Base-by-base conservation (phyloP, 2,888 invertebrate genomes). In the Oligia latruncula region DNA sequence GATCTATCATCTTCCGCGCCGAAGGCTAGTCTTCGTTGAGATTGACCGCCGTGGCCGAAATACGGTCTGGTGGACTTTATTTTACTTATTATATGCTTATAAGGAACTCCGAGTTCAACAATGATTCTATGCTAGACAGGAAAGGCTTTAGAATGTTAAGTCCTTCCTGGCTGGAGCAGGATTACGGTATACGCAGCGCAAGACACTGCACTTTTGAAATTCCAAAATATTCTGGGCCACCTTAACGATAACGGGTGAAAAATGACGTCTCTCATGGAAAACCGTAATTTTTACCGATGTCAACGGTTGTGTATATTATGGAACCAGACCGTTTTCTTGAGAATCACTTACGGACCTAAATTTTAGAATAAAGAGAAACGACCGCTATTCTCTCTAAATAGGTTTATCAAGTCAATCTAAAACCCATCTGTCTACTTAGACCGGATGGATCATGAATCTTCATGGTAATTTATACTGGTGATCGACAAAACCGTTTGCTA, bases 381-480 rank as follows among this genome's bases (percentile, higher is more conserved):
- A 35, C 52, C 17, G 35, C 4, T 29, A 67, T 46, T 23, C 29
- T 20, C 29, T 55, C 13, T 29, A 15, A n/a, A n/a, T n/a, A 67
- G 29, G 5, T 65, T 29, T 35, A 60, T 15, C 13, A n/a, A 74
- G 58, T 35, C 29, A 67, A 74, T 81, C 15, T 35, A 11, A 43
- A 73, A 8, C 6, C 73, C 2, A 58, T 29, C 35, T 40, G 64
- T 64, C 81, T 58, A 29, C 29, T 29, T 3, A 23, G 29, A 35
- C 5, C 15, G 17, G 35, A 75, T 8, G 40, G 66, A n/a, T 71
- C 81, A 74, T 71, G 70, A 66, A 66, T 81, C 68, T 58, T 67
- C 71, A 73, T 70, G 15, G 29, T 66, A 71, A 71, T 84, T 55
- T 80, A 70, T 58, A 67, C 64, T 4, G 66, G 40, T 52, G 11